These are phyloP conservation scores for Protosalanx chinensis DNA, from an alignment of 2,797 vertebrate genomes.

Conservation along the genomic window DNA sequence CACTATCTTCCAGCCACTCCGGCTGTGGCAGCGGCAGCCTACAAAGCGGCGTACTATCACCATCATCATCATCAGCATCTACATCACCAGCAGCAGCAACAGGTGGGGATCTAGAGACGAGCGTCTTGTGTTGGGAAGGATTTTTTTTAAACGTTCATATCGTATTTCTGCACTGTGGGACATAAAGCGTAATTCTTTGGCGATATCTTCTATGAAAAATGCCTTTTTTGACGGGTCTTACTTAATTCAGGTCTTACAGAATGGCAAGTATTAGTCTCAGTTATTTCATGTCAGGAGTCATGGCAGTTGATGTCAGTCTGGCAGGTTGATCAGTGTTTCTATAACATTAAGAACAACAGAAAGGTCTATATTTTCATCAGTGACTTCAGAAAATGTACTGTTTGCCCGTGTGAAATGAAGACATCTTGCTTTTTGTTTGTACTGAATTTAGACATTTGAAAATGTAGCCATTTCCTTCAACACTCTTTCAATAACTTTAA, in stretches of 20 bases:
- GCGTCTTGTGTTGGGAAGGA: background rate
- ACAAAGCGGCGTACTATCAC: conserved; percentile 78
- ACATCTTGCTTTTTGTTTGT: background rate
- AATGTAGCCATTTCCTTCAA: no score
- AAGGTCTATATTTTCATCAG: conserved; percentile 28
- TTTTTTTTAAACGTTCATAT: background rate
- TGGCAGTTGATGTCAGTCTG: conserved; percentile 61
- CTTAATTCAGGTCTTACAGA: conserved; percentile 63
- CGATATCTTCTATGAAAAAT: conserved; percentile 30
- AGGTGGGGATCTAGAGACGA: conserved; percentile 75
- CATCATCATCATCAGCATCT: conserved; percentile 51
- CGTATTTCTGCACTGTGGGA: background rate
- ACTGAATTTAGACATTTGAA: background rate
- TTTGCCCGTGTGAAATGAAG: background rate
- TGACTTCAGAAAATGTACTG: background rate
- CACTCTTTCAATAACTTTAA: background rate
- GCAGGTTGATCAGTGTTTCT: conserved; percentile 54
- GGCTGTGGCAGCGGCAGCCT: conserved; percentile 68
- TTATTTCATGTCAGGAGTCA: conserved; percentile 60
- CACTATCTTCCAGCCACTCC: conserved; percentile 74
- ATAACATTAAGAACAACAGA: conserved; percentile 50
- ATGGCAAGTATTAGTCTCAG: conserved; percentile 65
- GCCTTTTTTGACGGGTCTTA: conserved; percentile 38
- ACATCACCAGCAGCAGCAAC: conserved; percentile 74
- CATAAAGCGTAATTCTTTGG: no score